phyloP scores from a whole-genome alignment of 2,888 invertebrate genomes.

The Microdon myrmicae region DNA sequence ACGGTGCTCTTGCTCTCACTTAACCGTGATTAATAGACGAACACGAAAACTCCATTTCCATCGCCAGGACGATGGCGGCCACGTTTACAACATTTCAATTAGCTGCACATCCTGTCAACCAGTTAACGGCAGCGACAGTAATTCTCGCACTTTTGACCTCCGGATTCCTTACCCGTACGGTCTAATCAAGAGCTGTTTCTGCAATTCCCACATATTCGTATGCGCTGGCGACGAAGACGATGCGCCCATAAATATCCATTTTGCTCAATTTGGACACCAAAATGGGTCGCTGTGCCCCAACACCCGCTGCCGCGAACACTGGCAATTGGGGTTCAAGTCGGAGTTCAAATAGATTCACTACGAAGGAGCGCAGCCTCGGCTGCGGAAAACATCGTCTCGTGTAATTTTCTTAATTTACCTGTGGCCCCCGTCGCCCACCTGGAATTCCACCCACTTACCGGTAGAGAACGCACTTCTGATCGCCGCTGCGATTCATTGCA shows the following conservation, averaged over 20 bases:
- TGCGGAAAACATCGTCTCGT: slow-evolving; percentile 38
- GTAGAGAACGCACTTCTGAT: slow-evolving; percentile 37
- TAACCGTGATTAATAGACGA: slow-evolving; percentile 20
- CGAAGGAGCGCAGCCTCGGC: slow-evolving; percentile 22
- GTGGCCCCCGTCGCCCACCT: slow-evolving; percentile 10
- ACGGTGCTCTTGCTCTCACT: slow-evolving; percentile 10
- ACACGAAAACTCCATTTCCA: slow-evolving; percentile 33
- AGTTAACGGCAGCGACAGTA: slow-evolving; percentile 34
- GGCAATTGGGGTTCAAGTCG: slow-evolving; percentile 39
- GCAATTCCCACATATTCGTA: slow-evolving; percentile 47
- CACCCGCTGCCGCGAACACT: slow-evolving; percentile 1
- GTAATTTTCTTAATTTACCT: slow-evolving; percentile 50
- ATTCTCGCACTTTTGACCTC: slow-evolving; percentile 48
- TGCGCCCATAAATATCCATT: slow-evolving; percentile 47
- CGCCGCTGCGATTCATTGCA: slow-evolving; percentile 30
- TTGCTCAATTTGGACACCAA: slow-evolving; percentile 46
- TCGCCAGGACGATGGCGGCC: slow-evolving; percentile 5
- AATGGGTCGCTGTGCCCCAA: slow-evolving; percentile 38
- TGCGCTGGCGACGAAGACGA: slow-evolving; percentile 21
- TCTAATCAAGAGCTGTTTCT: too few species aligned
- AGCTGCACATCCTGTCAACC: slow-evolving; percentile 43
- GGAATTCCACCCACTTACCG: background rate
- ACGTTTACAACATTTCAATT: slow-evolving; percentile 43
- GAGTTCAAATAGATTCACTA: slow-evolving; percentile 49
- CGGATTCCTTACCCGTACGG: too few species aligned